These are phyloP conservation scores for Sebastes alutus DNA, from an alignment of 2,797 vertebrate species.

Conservation along the genomic window DNA sequence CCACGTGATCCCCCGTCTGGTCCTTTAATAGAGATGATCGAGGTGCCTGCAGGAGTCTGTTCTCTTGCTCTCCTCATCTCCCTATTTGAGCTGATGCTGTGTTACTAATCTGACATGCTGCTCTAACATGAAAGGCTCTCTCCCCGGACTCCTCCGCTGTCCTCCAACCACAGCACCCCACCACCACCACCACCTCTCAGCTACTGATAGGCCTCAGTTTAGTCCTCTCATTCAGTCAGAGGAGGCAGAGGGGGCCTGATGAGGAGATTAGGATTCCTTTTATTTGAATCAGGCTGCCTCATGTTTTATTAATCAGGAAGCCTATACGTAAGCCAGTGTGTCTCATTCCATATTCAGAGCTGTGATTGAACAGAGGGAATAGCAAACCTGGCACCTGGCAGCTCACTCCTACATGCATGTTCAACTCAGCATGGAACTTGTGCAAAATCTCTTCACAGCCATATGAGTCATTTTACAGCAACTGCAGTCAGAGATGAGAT, in stretches of 20 bases:
- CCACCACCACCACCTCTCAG: background rate
- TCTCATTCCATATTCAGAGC: slow-evolving; percentile 64
- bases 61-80: slow-evolving; percentile 22
- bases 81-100: slow-evolving; percentile 40
- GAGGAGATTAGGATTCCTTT: slow-evolving; percentile 50
- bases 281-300: slow-evolving; percentile 45
- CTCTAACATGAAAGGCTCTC: slow-evolving; percentile 63
- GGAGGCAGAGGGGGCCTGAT: slow-evolving; percentile 7
- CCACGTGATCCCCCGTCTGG: no score
- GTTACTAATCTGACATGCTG: slow-evolving; percentile 55
- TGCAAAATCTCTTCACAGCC: slow-evolving; percentile 18
- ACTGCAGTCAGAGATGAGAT: slow-evolving; percentile 7
- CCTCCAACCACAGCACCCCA: slow-evolving; percentile 4
- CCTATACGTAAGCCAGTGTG: slow-evolving; percentile 56
- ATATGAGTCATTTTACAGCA: slow-evolving; percentile 15
- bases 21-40: background rate
- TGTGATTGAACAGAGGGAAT: slow-evolving; percentile 50
- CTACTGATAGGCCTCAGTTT: background rate
- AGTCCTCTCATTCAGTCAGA: slow-evolving; percentile 13
- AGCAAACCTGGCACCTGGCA: slow-evolving; percentile 28
- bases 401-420: slow-evolving; percentile 27
- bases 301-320: slow-evolving; percentile 73
- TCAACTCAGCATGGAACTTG: slow-evolving; percentile 12
- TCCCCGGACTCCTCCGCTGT: slow-evolving; percentile 26
- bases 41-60: slow-evolving; percentile 22